A percentile compares a stretch with the other conserved stretches of the same genome.
These are phyloP conservation scores for Sisyra nigra DNA, from an alignment of 2,888 invertebrate genomes.

Conservation along the genomic window DNA sequence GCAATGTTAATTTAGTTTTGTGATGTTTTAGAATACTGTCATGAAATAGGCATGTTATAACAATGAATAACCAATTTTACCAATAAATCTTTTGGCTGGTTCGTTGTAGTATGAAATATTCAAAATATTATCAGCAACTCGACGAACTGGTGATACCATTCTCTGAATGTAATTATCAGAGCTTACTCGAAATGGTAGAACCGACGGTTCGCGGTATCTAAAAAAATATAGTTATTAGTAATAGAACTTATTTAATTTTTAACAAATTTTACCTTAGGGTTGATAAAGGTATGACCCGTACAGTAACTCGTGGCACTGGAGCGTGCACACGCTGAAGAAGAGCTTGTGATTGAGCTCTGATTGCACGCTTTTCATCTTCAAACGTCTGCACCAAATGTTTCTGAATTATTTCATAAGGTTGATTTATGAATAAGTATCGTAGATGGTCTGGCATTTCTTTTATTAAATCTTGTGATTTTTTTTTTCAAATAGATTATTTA, in stretches of 20 bases:
- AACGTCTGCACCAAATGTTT: conserved; percentile 43
- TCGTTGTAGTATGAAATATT: conserved; percentile 49
- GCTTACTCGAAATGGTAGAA: conserved; percentile 38
- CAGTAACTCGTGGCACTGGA: conserved; percentile 51
- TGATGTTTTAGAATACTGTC: too few relatives aligned
- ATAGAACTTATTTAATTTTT: neutral
- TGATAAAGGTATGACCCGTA: conserved; percentile 30
- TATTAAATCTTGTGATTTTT: too few relatives aligned
- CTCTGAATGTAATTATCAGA: conserved; percentile 59
- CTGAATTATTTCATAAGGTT: conserved; percentile 4
- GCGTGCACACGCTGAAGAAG: conserved; percentile 59
- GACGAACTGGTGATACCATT: conserved; percentile 45
- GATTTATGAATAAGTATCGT: too few relatives aligned
- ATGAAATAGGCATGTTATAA: too few relatives aligned
- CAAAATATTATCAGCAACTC: conserved; percentile 41
- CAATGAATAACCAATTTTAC: too few relatives aligned
- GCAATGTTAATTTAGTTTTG: too few relatives aligned
- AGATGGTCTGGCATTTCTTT: too few relatives aligned
- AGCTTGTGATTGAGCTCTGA: conserved; percentile 61
- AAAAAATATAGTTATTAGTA: neutral
- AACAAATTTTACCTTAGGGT: neutral
- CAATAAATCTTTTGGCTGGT: conserved; percentile 50
- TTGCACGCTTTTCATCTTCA: conserved; percentile 67
- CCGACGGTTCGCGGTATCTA: neutral
- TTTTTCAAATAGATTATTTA: too few relatives aligned